Evolutionary conservation across 2,113 vertebrate genomes (phyloP).

Genomic region (Gasterosteus nipponicus): DNA sequence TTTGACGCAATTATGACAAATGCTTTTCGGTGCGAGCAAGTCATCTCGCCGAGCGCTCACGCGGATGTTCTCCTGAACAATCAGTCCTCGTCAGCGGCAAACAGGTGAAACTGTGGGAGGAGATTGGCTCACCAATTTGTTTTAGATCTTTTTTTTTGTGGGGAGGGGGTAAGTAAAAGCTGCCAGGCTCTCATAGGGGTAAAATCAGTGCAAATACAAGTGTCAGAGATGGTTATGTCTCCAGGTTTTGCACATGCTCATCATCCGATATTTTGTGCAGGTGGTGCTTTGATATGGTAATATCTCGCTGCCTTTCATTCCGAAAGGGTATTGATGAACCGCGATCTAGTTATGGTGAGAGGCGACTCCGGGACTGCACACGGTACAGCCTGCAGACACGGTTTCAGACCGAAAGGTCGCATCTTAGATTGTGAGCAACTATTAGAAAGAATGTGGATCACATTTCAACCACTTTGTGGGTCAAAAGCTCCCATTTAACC

Average conservation of each 20-base stretch:
- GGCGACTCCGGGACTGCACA: conserved; percentile 13
- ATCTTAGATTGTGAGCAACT: too few species aligned
- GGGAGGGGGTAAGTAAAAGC: not conserved
- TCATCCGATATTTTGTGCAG: conserved; percentile 11
- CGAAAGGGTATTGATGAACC: conserved; percentile 28
- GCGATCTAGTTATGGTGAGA: conserved; percentile 47
- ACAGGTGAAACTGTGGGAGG: conserved; percentile 2
- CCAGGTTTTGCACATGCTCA: not conserved
- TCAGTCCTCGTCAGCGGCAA: not conserved
- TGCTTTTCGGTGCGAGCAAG: not conserved
- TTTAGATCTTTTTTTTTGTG: not conserved
- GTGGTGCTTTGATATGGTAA: not conserved
- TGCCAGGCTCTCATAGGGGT: not conserved
- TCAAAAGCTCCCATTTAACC: too few species aligned
- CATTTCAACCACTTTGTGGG: too few species aligned
- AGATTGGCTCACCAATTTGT: not conserved
- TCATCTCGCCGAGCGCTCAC: conserved; percentile 2
- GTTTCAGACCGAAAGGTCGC: too few species aligned
- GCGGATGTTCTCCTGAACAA: conserved; percentile 4
- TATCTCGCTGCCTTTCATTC: not conserved
- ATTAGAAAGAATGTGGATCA: too few species aligned
- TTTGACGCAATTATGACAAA: conserved; percentile 31
- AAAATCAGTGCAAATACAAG: not conserved
- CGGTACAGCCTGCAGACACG: too few species aligned
- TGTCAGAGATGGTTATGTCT: not conserved